A percentile compares a stretch with the other conserved stretches of the same genome.
phyloP scores from a whole-genome alignment of 2,113 vertebrate species.

The Crotalus tigris region DNA sequence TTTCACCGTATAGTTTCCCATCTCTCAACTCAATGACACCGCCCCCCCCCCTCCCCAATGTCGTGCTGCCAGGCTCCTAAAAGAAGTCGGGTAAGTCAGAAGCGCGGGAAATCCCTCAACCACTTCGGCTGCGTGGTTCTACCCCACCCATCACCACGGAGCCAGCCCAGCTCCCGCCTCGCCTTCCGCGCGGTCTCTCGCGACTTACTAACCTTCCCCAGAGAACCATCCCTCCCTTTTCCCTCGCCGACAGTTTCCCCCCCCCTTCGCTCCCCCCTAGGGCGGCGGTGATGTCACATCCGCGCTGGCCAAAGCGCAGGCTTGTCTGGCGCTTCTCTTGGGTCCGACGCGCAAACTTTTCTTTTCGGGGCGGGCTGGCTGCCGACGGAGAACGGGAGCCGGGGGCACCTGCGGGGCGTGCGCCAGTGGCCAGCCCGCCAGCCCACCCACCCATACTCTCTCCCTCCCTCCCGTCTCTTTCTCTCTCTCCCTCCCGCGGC shows the following conservation, averaged over 20 bases:
- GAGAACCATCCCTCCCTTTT: neutral
- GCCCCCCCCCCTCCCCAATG: neutral
- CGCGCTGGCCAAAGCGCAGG: slow-evolving; percentile 65
- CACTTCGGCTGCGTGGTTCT: neutral
- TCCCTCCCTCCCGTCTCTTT: neutral
- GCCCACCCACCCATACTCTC: neutral
- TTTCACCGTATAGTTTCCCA: neutral
- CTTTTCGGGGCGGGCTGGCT: slow-evolving; percentile 40
- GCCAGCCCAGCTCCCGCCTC: neutral
- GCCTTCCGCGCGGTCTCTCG: neutral
- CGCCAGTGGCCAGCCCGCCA: neutral
- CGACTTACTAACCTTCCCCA: neutral
- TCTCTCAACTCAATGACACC: neutral
- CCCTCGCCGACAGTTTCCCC: too few species aligned
- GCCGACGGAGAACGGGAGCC: slow-evolving; percentile 16
- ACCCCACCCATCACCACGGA: neutral
- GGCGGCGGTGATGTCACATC: slow-evolving; percentile 82
- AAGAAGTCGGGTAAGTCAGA: neutral
- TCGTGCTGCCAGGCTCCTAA: neutral
- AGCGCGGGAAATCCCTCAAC: neutral
- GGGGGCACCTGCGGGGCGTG: slow-evolving; percentile 45
- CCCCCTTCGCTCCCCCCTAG: slow-evolving; percentile 10
- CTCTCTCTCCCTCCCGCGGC: too few species aligned
- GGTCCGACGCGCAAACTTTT: slow-evolving; percentile 72
- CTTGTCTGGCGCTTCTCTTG: slow-evolving; percentile 34